phyloP scores from a whole-genome alignment of 1,140 invertebrate species.

The Micrasema minimum region DNA sequence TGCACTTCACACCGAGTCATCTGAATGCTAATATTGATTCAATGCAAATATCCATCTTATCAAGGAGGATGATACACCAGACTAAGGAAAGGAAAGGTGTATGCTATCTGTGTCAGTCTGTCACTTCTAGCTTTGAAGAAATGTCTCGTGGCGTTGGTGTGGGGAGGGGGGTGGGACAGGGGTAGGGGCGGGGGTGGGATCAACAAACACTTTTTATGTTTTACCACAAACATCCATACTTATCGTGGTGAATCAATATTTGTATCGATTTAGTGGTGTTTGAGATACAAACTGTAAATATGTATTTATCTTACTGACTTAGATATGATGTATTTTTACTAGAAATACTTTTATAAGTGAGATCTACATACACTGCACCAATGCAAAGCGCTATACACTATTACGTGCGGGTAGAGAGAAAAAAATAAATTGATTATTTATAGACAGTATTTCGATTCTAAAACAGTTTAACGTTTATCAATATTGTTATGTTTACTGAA shows the following conservation, averaged over 20 bases:
- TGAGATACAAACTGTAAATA: background rate
- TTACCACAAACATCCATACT: background rate
- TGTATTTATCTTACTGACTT: no score
- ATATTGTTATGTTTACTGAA: background rate
- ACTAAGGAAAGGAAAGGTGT: background rate
- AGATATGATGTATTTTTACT: no score
- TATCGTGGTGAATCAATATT: background rate
- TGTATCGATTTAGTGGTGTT: background rate
- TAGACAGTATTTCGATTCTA: background rate
- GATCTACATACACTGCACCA: no score
- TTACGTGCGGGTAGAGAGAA: no score
- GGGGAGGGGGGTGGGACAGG: background rate
- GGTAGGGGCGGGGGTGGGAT: background rate
- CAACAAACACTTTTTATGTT: slow-evolving; percentile 15
- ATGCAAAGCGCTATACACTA: no score
- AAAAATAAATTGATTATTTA: no score
- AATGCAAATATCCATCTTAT: slow-evolving; percentile 25
- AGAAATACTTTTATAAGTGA: no score
- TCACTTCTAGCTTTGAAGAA: no score
- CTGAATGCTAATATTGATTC: slow-evolving; percentile 18
- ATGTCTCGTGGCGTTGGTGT: no score
- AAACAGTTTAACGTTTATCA: background rate
- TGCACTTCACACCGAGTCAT: slow-evolving; percentile 22
- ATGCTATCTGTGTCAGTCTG: slow-evolving; percentile 20
- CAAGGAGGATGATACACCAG: slow-evolving; percentile 4